Conservation (phyloP, 2,113 vertebrate genomes). For the Argyrosomus japonicus region DNA sequence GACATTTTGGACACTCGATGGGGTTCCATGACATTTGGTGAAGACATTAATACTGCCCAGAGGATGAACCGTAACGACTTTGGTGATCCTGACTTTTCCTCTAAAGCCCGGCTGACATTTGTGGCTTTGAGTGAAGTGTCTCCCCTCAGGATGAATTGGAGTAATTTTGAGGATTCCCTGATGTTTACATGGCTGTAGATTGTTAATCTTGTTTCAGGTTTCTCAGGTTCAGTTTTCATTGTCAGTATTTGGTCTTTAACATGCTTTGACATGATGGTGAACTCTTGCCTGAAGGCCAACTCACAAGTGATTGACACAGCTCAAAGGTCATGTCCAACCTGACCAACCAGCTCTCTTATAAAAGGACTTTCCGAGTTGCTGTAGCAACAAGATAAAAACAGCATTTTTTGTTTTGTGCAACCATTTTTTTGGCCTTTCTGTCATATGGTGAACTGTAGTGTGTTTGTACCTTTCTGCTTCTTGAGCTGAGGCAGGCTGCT, state of each 20-base stretch:
- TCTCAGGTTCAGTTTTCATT: neutral
- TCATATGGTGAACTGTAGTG: neutral
- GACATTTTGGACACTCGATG: too few species aligned
- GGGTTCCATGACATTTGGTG: too few species aligned
- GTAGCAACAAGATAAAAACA: neutral
- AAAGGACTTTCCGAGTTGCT: neutral
- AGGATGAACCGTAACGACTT: too few species aligned
- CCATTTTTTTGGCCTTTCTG: neutral
- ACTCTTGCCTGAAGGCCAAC: neutral
- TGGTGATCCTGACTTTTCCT: too few species aligned
- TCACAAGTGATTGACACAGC: neutral
- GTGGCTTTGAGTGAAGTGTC: too few species aligned
- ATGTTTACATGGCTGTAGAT: too few species aligned
- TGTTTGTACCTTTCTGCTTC: slow-evolving; percentile 93
- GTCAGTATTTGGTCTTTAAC: neutral
- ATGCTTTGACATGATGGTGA: neutral
- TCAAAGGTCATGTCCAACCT: slow-evolving; percentile 3
- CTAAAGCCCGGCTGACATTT: too few species aligned
- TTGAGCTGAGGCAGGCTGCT: slow-evolving; percentile 97
- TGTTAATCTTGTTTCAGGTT: neutral
- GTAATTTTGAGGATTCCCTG: too few species aligned
- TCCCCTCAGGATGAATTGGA: too few species aligned
- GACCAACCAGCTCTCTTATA: neutral
- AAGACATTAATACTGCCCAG: too few species aligned
- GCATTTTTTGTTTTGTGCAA: neutral